Evolutionary conservation across 2,797 vertebrate genomes (phyloP).

Genomic region (Mormyrops attenuatus): DNA sequence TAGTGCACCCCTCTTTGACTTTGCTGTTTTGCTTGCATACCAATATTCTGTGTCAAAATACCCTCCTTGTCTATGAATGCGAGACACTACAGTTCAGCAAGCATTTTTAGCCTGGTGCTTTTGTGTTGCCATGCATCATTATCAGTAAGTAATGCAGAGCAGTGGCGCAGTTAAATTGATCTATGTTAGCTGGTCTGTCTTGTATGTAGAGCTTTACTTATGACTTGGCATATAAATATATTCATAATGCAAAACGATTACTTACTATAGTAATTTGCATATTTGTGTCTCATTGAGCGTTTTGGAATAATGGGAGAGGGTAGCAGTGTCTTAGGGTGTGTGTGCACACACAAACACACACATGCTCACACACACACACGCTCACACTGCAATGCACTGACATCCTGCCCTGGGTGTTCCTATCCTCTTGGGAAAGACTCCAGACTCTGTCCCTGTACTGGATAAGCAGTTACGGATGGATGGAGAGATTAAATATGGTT

Average conservation of each 20-base stretch:
- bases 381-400: not conserved
- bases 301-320: not conserved
- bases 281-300: not conserved
- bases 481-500: not conserved
- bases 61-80: not conserved
- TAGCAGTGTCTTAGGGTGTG: not conserved
- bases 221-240: not conserved
- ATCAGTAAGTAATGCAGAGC: not conserved
- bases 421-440: not conserved
- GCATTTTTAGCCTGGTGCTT: not conserved
- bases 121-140: not conserved
- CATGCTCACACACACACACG: not conserved
- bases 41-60: not conserved
- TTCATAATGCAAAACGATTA: not conserved
- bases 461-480: not conserved
- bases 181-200: not conserved
- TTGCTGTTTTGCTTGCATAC: not conserved
- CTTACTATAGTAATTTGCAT: not conserved
- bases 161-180: not conserved
- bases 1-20: not conserved
- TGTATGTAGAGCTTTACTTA: not conserved
- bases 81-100: not conserved
- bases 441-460: not conserved
- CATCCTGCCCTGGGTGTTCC: not conserved
- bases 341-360: too few relatives aligned